Percentiles rank a stretch among this genome's conserved stretches.
Conservation (phyloP, 2,888 invertebrate species). For the Hyposoter dolosus region DNA sequence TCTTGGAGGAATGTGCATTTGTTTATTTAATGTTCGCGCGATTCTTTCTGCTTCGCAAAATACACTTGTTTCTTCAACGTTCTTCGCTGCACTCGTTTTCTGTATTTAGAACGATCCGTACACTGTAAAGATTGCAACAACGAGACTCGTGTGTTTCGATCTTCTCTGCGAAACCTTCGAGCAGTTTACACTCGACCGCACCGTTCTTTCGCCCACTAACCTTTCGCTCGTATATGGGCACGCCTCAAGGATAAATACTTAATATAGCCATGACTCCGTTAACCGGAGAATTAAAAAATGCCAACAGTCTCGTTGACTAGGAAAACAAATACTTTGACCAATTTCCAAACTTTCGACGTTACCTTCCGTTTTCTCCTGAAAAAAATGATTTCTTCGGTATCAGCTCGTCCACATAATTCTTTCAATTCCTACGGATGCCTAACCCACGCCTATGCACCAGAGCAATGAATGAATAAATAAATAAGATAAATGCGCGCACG, state of each 20-base stretch:
- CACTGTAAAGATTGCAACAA: slow-evolving; percentile 48
- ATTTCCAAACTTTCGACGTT: not conserved
- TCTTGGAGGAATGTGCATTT: not conserved
- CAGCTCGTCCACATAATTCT: slow-evolving; percentile 30
- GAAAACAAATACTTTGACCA: not conserved
- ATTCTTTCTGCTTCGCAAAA: slow-evolving; percentile 3
- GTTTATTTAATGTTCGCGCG: slow-evolving; percentile 13
- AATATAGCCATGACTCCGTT: slow-evolving; percentile 55
- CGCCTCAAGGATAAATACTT: slow-evolving; percentile 57
- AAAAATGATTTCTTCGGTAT: not conserved
- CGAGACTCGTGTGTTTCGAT: slow-evolving; percentile 42
- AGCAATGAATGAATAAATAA: slow-evolving; percentile 6
- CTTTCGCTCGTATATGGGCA: slow-evolving; percentile 58
- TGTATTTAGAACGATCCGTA: slow-evolving; percentile 60
- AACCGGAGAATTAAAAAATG: not conserved
- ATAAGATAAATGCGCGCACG: not conserved
- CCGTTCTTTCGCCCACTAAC: slow-evolving; percentile 65
- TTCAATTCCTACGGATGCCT: slow-evolving; percentile 1
- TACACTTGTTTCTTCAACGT: slow-evolving; percentile 7
- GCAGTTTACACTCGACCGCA: slow-evolving; percentile 31
- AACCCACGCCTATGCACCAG: slow-evolving; percentile 23
- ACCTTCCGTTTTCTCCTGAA: slow-evolving; percentile 22
- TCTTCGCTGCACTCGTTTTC: slow-evolving; percentile 1
- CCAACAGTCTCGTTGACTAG: not conserved
- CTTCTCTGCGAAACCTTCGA: slow-evolving; percentile 36